Base-by-base conservation (phyloP, 2,113 vertebrate genomes). In the Catagonus wagneri region DNA sequence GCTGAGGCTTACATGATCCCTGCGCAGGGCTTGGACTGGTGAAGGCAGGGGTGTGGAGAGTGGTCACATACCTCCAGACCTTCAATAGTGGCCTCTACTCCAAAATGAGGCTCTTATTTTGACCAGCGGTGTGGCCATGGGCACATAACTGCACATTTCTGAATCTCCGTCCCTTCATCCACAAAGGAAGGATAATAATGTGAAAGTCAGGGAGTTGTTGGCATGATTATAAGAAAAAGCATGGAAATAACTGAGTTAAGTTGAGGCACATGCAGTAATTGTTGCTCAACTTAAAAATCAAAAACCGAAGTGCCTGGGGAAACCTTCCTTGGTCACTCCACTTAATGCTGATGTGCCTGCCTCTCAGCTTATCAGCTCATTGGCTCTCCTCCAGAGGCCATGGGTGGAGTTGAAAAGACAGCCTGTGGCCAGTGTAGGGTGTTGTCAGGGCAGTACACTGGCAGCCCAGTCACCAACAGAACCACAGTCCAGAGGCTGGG, bases 1-100 rank as follows among this genome's bases (percentile, higher is more conserved):
- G 16, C 3, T 0, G 2, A 1, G 3, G 17, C 50, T 25, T 25
- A 20, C 23, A 0, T 0, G 2, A 72, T 13, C 58, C 60, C 16
- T 25, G 17, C 3, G 36, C 83, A 50, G 81, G 61, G 29, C 50
- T 84, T 54, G 44, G 89, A 65, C 17, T 87, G 69, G 44, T 52
- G 34, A 52, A 23, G 36, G 23, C 32, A 60, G 25, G 60, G 16
- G 20, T 0, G 0, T n/a, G 32, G 13, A 75, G 58, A 52, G 65
- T 1, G 1, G 2, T 44, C 58, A 17, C 54, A 36, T 6, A 22
- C 15, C 13, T n/a, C 65, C 50, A 63, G 94, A 76, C 65, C 44
- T 25, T 36, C 0, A 1, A 19, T 11, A 7, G 25, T 15, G 22
- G 27, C 16, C 12, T 83, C 56, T 36, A 23, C 3, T 2, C 1